Conservation (phyloP, 2,888 invertebrate genomes). For the Coremacera marginata region DNA sequence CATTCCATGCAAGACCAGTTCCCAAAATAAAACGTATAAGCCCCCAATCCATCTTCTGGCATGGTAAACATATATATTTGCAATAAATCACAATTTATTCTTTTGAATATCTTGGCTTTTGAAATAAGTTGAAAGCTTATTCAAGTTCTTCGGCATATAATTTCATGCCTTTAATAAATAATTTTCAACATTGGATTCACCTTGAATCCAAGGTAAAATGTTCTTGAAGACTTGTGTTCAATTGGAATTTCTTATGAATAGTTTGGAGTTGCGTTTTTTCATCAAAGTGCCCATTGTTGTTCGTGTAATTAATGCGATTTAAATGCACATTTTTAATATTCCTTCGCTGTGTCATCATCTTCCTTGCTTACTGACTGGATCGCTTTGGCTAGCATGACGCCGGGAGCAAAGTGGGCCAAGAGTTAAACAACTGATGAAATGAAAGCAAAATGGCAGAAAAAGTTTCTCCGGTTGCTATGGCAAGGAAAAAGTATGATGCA, state of each 20-base stretch:
- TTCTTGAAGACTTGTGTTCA: background rate
- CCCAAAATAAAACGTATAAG: too few relatives aligned
- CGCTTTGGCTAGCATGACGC: background rate
- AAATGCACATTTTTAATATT: constrained; percentile 35
- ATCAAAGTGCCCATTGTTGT: constrained; percentile 10
- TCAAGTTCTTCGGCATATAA: too few relatives aligned
- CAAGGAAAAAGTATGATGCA: constrained; percentile 1
- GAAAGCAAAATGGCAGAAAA: constrained; percentile 21
- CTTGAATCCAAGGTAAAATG: too few relatives aligned
- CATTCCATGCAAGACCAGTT: too few relatives aligned
- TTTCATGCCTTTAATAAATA: too few relatives aligned
- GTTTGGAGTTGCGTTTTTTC: constrained; percentile 33
- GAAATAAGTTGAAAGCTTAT: too few relatives aligned
- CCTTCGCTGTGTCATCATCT: background rate
- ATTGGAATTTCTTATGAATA: constrained; percentile 36
- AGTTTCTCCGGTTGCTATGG: constrained; percentile 32
- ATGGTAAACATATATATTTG: too few relatives aligned
- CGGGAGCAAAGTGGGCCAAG: background rate
- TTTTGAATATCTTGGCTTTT: too few relatives aligned
- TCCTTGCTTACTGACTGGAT: background rate
- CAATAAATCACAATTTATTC: too few relatives aligned
- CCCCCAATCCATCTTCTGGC: too few relatives aligned
- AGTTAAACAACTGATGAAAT: constrained; percentile 9
- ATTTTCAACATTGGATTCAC: too few relatives aligned
- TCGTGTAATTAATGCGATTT: constrained; percentile 32